Evolutionary conservation across 2,797 vertebrate genomes (phyloP), one percentile per base, ranked within the genome.

Genomic region (Lates japonicus): DNA sequence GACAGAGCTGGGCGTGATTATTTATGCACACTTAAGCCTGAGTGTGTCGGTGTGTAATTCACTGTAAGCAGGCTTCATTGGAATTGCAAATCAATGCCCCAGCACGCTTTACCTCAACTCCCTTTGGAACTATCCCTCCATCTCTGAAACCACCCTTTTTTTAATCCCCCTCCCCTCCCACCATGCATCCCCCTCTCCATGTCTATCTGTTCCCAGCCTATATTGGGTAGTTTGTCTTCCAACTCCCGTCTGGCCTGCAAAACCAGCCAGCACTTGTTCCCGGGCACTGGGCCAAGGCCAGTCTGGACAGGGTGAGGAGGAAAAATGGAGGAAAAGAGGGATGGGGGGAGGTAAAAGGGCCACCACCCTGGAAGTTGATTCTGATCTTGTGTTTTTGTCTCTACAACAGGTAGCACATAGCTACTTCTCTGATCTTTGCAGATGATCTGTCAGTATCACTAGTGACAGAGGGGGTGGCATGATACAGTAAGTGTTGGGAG

Each of bases 71-170:
- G 84, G 44, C 90, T 94, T 94, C 93, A 94, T 95, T 95, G 88
- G 93, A 95, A 95, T 95, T 94, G 92, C 93, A 95, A 95, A 95
- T 95, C 91, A 90, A 91, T 94, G 87, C 72, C 76, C 73, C 81
- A 54, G 85, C 85, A 83, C 31, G 73, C 87, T 88, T 87, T 87
- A 76, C 87, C 78, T 87, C 87, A 76, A 74, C 75, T 91, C 88
- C 74, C 86, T 82, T 80, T 79, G 84, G 84, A 90, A 54, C 72
- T 52, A 78, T 88, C 66, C 71, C 69, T 86, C 83, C 76, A 33
- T 78, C 76, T 78, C 77, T 86, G 29, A 77, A 80, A 66, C 67
- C 71, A 58, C 51, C 39, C 41, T 59, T 35, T 73, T 37, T 17
- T 29, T 60, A 48, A 25, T 61, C 62, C 58, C 14, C 33, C 52